Evolutionary conservation across 2,797 vertebrate species (phyloP).

Genomic region (Cetoscarus ocellatus): DNA sequence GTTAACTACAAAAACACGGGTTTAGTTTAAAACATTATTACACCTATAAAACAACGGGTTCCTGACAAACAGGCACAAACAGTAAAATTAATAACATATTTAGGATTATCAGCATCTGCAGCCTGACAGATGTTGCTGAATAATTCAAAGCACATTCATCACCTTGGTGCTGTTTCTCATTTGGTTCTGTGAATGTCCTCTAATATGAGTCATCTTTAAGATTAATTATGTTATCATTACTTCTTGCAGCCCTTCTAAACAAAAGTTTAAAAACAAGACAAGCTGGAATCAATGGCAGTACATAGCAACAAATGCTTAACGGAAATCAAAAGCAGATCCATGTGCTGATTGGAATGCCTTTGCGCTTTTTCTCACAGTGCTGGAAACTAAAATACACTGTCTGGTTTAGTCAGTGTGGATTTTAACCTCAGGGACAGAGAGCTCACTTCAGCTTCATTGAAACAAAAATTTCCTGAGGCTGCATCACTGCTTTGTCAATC

Average conservation of each 20-base stretch:
- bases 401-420: constrained; percentile 30
- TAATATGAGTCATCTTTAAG: not conserved
- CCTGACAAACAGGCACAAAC: not conserved
- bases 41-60: not conserved
- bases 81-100: constrained; percentile 15
- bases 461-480: constrained; percentile 34
- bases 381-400: constrained; percentile 20
- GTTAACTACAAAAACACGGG: not conserved
- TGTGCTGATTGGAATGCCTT: not conserved
- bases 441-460: constrained; percentile 21
- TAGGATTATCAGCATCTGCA: constrained; percentile 36
- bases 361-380: constrained; percentile 10
- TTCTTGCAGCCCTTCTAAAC: not conserved
- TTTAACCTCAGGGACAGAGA: constrained; percentile 17
- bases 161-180: constrained; percentile 3
- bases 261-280: not conserved
- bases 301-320: not conserved
- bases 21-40: not conserved
- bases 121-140: constrained; percentile 34
- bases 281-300: not conserved
- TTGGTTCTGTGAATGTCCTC: constrained; percentile 7
- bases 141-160: constrained; percentile 14
- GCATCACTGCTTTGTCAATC: not conserved
- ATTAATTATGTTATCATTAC: constrained; percentile 5
- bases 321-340: constrained; percentile 37